Percentiles rank a stretch among this genome's conserved stretches.
Conservation (phyloP, 2,113 vertebrate genomes). For the Xenopus tropicalis region DNA sequence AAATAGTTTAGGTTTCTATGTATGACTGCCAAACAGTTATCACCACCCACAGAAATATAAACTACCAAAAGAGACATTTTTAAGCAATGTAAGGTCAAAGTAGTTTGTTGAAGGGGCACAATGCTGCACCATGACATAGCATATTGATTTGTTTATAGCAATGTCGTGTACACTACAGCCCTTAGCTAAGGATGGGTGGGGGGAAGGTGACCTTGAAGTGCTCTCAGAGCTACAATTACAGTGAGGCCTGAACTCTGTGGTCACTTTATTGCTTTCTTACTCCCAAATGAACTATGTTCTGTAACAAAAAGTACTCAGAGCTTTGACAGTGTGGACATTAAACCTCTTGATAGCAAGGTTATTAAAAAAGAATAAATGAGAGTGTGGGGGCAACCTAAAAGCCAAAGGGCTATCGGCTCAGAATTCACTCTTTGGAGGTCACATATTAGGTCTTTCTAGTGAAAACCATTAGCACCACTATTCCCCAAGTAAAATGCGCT, state of each 20-base stretch:
- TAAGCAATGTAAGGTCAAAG: slow-evolving; percentile 18
- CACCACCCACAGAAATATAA: not conserved
- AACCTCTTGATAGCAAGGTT: not conserved
- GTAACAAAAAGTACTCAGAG: slow-evolving; percentile 12
- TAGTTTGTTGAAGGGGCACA: slow-evolving; percentile 25
- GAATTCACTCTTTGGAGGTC: no score
- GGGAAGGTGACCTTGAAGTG: slow-evolving; percentile 31
- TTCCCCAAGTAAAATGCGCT: no score
- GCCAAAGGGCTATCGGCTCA: no score
- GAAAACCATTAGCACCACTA: no score
- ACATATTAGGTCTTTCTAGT: no score
- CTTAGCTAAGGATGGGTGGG: not conserved
- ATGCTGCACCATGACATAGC: slow-evolving; percentile 1
- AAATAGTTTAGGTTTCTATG: no score
- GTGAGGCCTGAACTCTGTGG: slow-evolving; percentile 20
- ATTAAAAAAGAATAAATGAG: no score
- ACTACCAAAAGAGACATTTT: not conserved
- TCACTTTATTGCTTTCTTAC: slow-evolving; percentile 28
- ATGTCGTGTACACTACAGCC: slow-evolving; percentile 11
- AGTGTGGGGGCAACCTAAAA: no score
- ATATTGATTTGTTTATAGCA: slow-evolving; percentile 25
- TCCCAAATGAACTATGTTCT: slow-evolving; percentile 38
- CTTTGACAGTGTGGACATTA: slow-evolving; percentile 13
- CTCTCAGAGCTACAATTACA: slow-evolving; percentile 30
- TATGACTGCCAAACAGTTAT: not conserved